A percentile compares a stretch with the other conserved stretches of the same genome.
Conservation (phyloP, 2,113 vertebrate genomes). For the Muntiacus muntjak region DNA sequence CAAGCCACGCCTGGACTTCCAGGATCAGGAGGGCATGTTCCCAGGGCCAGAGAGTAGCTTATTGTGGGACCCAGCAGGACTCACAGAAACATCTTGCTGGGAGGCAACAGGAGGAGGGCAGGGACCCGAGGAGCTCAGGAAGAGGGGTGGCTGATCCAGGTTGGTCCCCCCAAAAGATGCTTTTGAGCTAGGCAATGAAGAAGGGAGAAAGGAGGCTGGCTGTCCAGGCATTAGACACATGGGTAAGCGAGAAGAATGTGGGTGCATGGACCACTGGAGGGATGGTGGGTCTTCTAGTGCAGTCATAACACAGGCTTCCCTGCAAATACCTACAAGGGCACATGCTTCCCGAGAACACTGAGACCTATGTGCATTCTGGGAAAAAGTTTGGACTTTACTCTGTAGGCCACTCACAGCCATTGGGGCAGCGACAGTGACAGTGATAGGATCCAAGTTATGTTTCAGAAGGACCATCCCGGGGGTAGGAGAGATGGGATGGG, state of each 20-base stretch:
- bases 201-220: background rate
- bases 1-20: background rate
- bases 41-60: background rate
- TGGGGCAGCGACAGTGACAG: background rate
- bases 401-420: background rate
- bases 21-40: background rate
- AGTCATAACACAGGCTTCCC: accelerated
- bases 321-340: background rate
- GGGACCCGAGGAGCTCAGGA: background rate
- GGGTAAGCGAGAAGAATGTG: background rate
- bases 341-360: accelerated
- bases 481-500: background rate
- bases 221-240: accelerated
- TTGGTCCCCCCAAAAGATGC: background rate
- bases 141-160: background rate
- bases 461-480: background rate
- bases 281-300: accelerated
- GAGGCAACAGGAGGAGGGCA: background rate
- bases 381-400: background rate
- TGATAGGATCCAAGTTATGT: background rate
- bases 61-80: background rate
- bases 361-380: background rate
- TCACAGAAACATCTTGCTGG: background rate
- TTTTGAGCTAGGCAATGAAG: background rate
- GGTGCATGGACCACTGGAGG: accelerated